These are phyloP conservation scores for Drosophila acutilabella DNA, from an alignment of 2,888 invertebrate species.

Conservation along the genomic window DNA sequence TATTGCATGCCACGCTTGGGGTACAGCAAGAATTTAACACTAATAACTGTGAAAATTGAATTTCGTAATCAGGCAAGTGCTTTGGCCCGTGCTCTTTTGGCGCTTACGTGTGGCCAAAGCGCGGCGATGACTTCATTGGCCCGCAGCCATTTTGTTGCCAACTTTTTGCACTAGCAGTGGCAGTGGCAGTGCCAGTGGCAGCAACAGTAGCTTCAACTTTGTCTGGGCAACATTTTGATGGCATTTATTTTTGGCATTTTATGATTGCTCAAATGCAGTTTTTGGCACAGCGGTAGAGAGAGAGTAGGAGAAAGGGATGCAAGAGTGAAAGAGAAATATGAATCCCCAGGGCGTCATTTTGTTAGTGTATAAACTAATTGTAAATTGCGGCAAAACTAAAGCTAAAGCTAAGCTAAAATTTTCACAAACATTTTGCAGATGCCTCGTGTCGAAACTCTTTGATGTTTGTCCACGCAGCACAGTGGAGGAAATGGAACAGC, in stretches of 20 bases:
- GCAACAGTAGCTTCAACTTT: slow-evolving; percentile 62
- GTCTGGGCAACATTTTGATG: slow-evolving; percentile 68
- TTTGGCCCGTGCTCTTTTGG: slow-evolving; percentile 19
- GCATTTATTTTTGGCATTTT: slow-evolving; percentile 77
- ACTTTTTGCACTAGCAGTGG: slow-evolving; percentile 44
- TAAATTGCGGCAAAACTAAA: slow-evolving; percentile 28
- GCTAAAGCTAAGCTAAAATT: background rate
- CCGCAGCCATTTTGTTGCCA: slow-evolving; percentile 57
- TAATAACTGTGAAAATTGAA: slow-evolving; percentile 55
- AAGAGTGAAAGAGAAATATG: background rate
- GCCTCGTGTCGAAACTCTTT: slow-evolving; percentile 96
- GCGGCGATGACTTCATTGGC: slow-evolving; percentile 73
- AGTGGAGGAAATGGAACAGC: slow-evolving; percentile 95
- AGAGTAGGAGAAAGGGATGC: background rate
- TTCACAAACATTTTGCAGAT: slow-evolving; percentile 85
- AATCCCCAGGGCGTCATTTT: slow-evolving; percentile 8
- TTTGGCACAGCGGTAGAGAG: slow-evolving; percentile 13
- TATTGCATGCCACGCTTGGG: slow-evolving; percentile 16
- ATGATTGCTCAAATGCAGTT: slow-evolving; percentile 62
- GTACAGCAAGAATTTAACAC: slow-evolving; percentile 38
- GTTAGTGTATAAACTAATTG: slow-evolving; percentile 38
- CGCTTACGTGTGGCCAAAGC: slow-evolving; percentile 33
- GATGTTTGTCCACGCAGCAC: slow-evolving; percentile 97
- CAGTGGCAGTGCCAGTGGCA: slow-evolving; percentile 9
- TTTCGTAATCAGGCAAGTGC: slow-evolving; percentile 65